A percentile compares a stretch with the other conserved stretches of the same genome.
These are phyloP conservation scores for Bovichtus variegatus DNA, from an alignment of 2,797 vertebrate species.

Conservation along the genomic window DNA sequence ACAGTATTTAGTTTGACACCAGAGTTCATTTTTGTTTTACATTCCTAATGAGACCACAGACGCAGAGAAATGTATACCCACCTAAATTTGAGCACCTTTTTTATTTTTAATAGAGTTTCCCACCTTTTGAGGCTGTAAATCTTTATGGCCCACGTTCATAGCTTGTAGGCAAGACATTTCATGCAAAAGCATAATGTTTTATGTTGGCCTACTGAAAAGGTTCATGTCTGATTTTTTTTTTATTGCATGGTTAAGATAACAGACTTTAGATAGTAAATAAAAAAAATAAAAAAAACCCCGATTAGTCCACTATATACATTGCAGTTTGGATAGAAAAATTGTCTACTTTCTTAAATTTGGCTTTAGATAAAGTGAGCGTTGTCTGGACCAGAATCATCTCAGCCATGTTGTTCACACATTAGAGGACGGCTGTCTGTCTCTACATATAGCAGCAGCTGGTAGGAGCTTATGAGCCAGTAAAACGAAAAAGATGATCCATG, in stretches of 20 bases:
- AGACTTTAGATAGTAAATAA: not conserved
- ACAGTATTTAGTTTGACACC: not conserved
- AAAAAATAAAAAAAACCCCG: too few relatives aligned
- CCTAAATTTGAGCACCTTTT: conserved; percentile 51
- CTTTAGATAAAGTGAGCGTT: not conserved
- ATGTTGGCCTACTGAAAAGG: not conserved
- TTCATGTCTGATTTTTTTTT: conserved; percentile 19
- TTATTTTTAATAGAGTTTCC: conserved; percentile 70
- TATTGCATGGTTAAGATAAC: not conserved
- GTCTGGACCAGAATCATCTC: conserved; percentile 28
- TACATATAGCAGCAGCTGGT: conserved; percentile 16
- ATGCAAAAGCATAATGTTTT: conserved; percentile 25
- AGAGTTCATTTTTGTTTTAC: conserved; percentile 8
- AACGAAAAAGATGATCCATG: not conserved
- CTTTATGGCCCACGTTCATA: conserved; percentile 73
- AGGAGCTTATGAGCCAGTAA: not conserved
- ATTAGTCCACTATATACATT: too few relatives aligned
- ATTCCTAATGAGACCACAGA: conserved; percentile 37
- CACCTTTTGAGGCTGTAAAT: conserved; percentile 79
- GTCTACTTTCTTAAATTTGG: not conserved
- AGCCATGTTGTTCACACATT: conserved; percentile 43
- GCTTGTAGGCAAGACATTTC: conserved; percentile 48
- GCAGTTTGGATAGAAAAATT: not conserved
- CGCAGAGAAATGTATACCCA: conserved; percentile 33
- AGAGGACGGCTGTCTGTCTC: conserved; percentile 5